Base-by-base conservation (phyloP, 2,113 vertebrate genomes). In the Chionis minor region DNA sequence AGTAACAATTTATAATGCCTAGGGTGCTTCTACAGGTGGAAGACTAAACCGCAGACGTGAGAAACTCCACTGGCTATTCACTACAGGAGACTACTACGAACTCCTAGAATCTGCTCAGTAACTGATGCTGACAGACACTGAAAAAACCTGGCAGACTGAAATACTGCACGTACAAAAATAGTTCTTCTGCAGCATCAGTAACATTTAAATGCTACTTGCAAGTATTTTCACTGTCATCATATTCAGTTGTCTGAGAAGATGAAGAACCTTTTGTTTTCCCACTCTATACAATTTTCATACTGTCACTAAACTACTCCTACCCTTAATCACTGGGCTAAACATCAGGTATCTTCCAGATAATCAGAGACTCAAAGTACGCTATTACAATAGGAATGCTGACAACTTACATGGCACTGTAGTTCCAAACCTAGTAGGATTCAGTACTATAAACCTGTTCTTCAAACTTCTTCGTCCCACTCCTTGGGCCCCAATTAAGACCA, bases 341-440 rank as follows among this genome's bases (percentile, higher is more conserved):
- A 96, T 65, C 52, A 82, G 35, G 15, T 28, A 72, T 40, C 52
- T 88, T 55, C 42, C 52, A 59, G 42, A 66, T 55, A 71, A 93
- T 44, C 52, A 63, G 49, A 59, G 18, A 51, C 72, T 51, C 47
- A 4, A 58, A 56, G 28, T 18, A 63, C 12, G 24, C 8, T 45
- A 54, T 32, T 49, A 42, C 0, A 0, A 27, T 14, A 62, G 70
- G 38, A 94, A 78, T 42, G 30, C n/a, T 61, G n/a, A 52, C 35
- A 75, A 99, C 99, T 99, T 98, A 99, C 99, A 99, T 86, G 99
- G 99, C 86, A 99, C 99, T 30, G 99, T 99, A 88, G 99, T 99
- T 98, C 99, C 99, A 97, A 99, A 99, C 86, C 98, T 98, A 71
- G 98, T 97, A 26, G 99, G 99, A 97, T 99, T 99, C 96, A 99